Base-by-base conservation (phyloP, 2,797 vertebrate genomes). In the Manis crassicaudata region DNA sequence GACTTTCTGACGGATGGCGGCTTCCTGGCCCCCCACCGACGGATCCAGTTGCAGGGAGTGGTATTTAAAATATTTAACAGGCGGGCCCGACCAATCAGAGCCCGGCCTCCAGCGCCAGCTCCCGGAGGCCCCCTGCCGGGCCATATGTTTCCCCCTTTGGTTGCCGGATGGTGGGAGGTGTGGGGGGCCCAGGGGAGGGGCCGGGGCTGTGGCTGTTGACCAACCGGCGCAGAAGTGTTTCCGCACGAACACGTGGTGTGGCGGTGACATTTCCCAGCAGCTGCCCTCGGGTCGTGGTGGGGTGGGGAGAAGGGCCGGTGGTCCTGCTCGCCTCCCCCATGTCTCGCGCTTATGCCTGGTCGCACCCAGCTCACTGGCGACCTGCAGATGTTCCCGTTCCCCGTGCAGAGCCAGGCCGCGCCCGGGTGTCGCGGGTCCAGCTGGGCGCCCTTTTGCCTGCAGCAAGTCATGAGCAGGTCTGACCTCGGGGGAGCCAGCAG, bases 41-140 rank as follows among this genome's bases (percentile, higher is more conserved):
- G 35, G 56, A 56, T 72, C 76, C 43, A 23, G 27, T 23, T 43
- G 67, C 87, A n/a, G 35, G 13, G 52, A 84, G 32, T 12, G 80
- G n/a, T 46, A 72, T 73, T 96, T 96, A 85, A 90, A 94, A 85
- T 60, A 84, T 32, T 96, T 88, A 58, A 84, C 52, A 25, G 70
- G 80, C 7, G 0, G 65, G 65, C 23, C 81, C 56, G 76, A n/a
- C 60, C 80, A 76, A 87, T 77, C 95, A 68, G 76, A 73, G 60
- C 16, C 50, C 20, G 40, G 10, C 40, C 10, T 12, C 20, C 0
- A 4, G 52, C 5, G n/a, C 67, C 27, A 1, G 91, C 93, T 95
- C 83, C 93, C 2, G 21, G 17, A 62, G 95, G 90, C 76, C 92
- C 87, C 77, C 75, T 89, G 92, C 90, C 84, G 94, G 94, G 79